Percentiles rank a stretch among this genome's conserved stretches.
Conservation (phyloP, 2,888 invertebrate species). For the Autographa pulchrina region DNA sequence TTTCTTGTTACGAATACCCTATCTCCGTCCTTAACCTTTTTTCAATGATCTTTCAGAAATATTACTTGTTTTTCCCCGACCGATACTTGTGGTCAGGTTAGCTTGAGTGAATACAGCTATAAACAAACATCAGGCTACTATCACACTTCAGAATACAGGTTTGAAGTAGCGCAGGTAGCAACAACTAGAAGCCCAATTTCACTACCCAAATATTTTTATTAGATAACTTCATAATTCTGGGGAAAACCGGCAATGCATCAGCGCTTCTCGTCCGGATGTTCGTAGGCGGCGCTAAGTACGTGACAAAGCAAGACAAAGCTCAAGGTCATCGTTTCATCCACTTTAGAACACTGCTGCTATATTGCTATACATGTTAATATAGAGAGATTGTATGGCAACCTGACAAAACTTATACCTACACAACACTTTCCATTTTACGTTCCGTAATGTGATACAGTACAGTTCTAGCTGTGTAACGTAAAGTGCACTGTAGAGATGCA, state of each 20-base stretch:
- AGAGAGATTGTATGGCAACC: constrained; percentile 3
- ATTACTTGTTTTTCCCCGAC: background rate
- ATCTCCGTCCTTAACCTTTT: background rate
- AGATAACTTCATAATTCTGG: background rate
- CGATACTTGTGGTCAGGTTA: background rate
- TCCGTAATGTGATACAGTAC: constrained; percentile 1
- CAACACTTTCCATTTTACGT: background rate
- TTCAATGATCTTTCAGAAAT: background rate
- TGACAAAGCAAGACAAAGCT: background rate
- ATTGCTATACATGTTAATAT: background rate
- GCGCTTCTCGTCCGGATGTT: background rate
- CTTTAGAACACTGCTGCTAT: constrained; percentile 4
- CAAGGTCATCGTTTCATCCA: constrained; percentile 4
- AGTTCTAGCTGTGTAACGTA: background rate
- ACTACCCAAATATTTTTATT: background rate
- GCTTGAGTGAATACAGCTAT: background rate
- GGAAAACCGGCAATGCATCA: constrained; percentile 4
- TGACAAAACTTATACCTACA: background rate
- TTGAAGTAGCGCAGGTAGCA: background rate
- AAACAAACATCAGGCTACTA: background rate
- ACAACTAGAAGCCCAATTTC: background rate
- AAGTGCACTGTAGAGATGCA: background rate
- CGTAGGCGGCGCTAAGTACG: background rate
- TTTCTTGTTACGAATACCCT: constrained; percentile 23
- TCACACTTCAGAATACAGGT: background rate